Conservation (phyloP, 2,888 invertebrate genomes). For the Drosophila prostipennis region DNA sequence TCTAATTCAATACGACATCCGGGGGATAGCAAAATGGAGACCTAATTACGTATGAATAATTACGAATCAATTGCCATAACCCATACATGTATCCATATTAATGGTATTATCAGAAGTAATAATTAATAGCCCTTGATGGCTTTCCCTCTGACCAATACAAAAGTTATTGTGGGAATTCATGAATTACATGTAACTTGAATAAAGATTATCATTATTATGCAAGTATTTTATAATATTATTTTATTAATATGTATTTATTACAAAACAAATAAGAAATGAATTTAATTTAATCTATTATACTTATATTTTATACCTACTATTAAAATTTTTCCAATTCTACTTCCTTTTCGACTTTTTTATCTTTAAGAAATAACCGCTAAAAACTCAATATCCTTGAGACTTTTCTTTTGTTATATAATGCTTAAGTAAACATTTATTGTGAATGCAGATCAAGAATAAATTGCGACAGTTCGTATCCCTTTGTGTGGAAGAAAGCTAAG, state of each 20-base stretch:
- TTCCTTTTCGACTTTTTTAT: background rate
- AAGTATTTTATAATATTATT: too few relatives aligned
- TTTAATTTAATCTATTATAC: too few relatives aligned
- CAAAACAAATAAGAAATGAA: too few relatives aligned
- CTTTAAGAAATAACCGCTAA: background rate
- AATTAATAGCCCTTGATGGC: constrained; percentile 15
- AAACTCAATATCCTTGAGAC: background rate
- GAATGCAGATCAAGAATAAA: constrained; percentile 24
- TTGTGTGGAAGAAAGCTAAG: constrained; percentile 35
- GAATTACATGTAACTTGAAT: too few relatives aligned
- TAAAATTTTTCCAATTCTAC: background rate
- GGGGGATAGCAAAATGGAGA: background rate
- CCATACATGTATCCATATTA: background rate
- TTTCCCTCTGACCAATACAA: background rate
- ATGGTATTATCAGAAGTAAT: background rate
- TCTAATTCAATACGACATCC: constrained; percentile 32
- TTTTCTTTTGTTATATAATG: constrained; percentile 22
- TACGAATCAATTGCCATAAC: constrained; percentile 12
- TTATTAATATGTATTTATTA: too few relatives aligned
- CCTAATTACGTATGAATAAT: constrained; percentile 32
- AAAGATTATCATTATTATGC: too few relatives aligned
- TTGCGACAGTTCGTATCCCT: constrained; percentile 23
- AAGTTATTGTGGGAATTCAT: background rate
- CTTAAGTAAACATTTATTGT: constrained; percentile 29
- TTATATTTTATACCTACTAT: too few relatives aligned